phyloP scores from a whole-genome alignment of 2,113 vertebrate species.

The Athene noctua region DNA sequence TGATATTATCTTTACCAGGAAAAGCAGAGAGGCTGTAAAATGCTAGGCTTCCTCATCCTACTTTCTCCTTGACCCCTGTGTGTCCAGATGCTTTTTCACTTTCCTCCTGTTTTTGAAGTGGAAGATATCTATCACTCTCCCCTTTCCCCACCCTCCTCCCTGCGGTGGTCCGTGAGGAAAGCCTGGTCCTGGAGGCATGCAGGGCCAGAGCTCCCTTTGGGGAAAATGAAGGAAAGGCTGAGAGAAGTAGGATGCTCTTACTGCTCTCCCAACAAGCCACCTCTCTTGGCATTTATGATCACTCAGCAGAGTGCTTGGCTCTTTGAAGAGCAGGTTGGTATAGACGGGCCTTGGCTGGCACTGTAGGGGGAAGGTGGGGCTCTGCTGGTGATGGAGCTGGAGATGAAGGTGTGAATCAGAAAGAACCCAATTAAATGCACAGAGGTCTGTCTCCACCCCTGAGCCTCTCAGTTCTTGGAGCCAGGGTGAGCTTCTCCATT shows the following conservation, averaged over 20 bases:
- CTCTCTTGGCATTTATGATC: fast-evolving
- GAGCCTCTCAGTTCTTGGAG: not conserved
- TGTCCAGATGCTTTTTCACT: not conserved
- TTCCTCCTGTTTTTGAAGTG: not conserved
- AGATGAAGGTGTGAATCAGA: not conserved
- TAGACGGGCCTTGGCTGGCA: not conserved
- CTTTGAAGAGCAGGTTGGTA: fast-evolving
- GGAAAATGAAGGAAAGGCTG: not conserved
- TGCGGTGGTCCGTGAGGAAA: fast-evolving
- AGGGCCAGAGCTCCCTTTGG: not conserved
- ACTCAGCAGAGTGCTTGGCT: not conserved
- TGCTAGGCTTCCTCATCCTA: not conserved
- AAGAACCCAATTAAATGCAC: not conserved
- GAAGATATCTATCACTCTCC: not conserved
- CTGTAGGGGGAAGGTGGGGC: not conserved
- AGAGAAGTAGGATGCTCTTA: not conserved
- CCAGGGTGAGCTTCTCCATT: not conserved
- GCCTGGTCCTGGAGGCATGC: not conserved
- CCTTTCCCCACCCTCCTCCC: not conserved
- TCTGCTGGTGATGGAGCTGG: not conserved
- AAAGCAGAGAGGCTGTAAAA: not conserved
- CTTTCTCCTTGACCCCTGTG: not conserved
- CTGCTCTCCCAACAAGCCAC: not conserved
- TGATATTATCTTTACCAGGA: not conserved
- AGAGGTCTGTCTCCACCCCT: not conserved